These are phyloP conservation scores for Cheilosia scutellata DNA, from an alignment of 2,888 invertebrate genomes.

Conservation along the genomic window DNA sequence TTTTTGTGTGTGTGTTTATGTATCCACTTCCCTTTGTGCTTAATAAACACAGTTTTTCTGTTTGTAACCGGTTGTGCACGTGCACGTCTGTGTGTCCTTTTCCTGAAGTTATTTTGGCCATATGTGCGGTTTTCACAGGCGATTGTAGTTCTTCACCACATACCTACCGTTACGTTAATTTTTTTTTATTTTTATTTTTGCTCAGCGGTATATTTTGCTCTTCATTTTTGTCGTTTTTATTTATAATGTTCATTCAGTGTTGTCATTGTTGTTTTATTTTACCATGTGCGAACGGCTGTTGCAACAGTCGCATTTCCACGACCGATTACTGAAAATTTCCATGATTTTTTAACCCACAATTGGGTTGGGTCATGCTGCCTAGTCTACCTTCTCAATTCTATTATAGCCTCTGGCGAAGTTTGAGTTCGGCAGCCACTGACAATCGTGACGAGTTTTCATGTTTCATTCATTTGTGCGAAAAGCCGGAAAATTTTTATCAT, in stretches of 20 bases:
- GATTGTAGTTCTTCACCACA: constrained; percentile 75
- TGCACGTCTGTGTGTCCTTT: constrained; percentile 53
- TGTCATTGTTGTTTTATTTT: constrained; percentile 34
- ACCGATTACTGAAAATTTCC: constrained; percentile 63
- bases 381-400: no score
- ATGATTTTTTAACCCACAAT: constrained; percentile 60
- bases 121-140: constrained; percentile 75
- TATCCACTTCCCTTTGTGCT: constrained; percentile 68
- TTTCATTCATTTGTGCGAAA: constrained; percentile 75
- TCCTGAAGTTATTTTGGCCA: constrained; percentile 74
- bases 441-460: constrained; percentile 74
- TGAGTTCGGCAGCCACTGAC: constrained; percentile 63
- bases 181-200: constrained; percentile 21
- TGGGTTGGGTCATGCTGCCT: neutral
- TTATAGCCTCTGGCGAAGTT: constrained; percentile 32
- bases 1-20: constrained; percentile 21
- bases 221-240: constrained; percentile 39
- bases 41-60: constrained; percentile 67
- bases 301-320: constrained; percentile 64
- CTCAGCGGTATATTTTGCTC: neutral
- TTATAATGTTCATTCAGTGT: constrained; percentile 15
- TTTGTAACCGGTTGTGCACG: constrained; percentile 38
- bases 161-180: constrained; percentile 56
- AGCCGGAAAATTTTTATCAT: constrained; percentile 72
- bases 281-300: constrained; percentile 68